Percentiles rank a stretch among this genome's conserved stretches.
Evolutionary conservation across 2,888 invertebrate genomes (phyloP).

Genomic region (Polyommatus iphigenia): DNA sequence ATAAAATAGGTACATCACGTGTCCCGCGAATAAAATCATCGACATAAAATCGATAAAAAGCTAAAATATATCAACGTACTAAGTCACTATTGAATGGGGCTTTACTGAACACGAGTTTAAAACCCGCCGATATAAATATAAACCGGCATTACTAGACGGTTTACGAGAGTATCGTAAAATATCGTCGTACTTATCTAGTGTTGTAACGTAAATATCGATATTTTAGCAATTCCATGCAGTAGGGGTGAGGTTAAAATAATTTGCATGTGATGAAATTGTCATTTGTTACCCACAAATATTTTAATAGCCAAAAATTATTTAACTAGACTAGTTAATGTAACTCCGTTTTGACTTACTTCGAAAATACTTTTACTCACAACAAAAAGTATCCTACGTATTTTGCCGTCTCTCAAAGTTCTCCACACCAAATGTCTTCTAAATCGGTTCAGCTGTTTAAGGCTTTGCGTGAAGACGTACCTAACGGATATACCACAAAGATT

Average conservation of each 20-base stretch:
- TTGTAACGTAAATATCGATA: constrained; percentile 21
- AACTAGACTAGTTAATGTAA: no score
- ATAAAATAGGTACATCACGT: neutral
- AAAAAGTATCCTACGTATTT: no score
- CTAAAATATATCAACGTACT: constrained; percentile 23
- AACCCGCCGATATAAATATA: constrained; percentile 24
- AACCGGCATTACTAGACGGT: constrained; percentile 29
- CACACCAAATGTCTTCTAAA: no score
- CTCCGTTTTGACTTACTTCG: no score
- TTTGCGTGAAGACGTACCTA: no score
- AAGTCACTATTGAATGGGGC: constrained; percentile 21
- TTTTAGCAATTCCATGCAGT: constrained; percentile 1
- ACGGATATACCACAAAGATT: no score
- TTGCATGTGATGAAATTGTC: neutral
- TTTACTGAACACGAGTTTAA: constrained; percentile 24
- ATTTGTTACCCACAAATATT: neutral
- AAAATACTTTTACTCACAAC: no score
- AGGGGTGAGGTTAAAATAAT: neutral
- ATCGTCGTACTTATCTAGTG: constrained; percentile 19
- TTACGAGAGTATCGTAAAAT: constrained; percentile 30
- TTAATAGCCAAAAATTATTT: no score
- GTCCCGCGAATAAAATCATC: constrained; percentile 10
- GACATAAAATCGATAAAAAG: constrained; percentile 27
- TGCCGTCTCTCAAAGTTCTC: no score
- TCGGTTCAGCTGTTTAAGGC: no score